A percentile compares a stretch with the other conserved stretches of the same genome.
phyloP scores from a whole-genome alignment of 2,797 vertebrate genomes.

The Pelochelys cantorii region DNA sequence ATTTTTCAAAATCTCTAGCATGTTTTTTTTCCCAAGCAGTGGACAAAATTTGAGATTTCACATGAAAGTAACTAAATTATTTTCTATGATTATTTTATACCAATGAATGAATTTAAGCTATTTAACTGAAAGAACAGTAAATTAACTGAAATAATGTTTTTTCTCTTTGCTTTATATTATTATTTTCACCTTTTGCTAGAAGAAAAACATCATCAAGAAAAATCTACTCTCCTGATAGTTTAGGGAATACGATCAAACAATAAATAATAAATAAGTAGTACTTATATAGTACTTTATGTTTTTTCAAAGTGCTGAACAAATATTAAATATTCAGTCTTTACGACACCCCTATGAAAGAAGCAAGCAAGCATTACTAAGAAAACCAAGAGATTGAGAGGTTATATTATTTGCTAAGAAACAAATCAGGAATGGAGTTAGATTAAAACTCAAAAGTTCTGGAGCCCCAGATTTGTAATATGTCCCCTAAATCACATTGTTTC shows the following conservation, averaged over 20 bases:
- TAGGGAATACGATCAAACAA: slow-evolving; percentile 12
- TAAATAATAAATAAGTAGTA: not conserved
- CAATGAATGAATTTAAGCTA: not conserved
- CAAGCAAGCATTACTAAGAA: not conserved
- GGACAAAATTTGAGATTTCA: not conserved
- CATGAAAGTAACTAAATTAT: not conserved
- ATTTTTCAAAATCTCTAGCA: not conserved
- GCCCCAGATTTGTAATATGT: not conserved
- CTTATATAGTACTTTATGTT: not conserved
- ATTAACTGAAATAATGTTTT: not conserved
- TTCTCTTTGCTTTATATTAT: not conserved
- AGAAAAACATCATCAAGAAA: not conserved
- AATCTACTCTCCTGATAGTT: not conserved
- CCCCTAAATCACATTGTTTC: not conserved
- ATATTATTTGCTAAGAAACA: not conserved
- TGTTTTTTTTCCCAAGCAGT: not conserved
- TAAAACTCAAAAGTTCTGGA: not conserved
- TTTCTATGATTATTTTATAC: not conserved
- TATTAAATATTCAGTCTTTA: slow-evolving; percentile 21
- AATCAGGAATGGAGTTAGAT: not conserved
- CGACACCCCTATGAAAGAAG: not conserved
- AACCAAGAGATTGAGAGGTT: not conserved
- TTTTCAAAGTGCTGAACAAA: slow-evolving; percentile 5
- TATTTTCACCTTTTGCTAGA: not conserved
- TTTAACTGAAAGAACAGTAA: not conserved